These are phyloP conservation scores for Ennomos quercinarius DNA, from an alignment of 2,888 invertebrate genomes.

Conservation along the genomic window DNA sequence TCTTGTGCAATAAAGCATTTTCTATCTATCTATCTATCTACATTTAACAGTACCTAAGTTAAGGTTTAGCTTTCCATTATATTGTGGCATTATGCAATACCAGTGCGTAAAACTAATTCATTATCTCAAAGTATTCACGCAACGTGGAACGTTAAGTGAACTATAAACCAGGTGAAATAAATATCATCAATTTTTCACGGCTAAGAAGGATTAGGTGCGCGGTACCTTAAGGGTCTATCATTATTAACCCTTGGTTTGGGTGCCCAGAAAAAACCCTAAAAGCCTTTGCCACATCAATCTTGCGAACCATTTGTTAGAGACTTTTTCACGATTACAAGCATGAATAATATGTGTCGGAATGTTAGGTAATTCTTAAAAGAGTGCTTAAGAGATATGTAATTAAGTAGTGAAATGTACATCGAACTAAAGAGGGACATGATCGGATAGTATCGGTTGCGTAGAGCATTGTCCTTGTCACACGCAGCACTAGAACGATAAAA, in stretches of 20 bases:
- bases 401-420: too few species aligned
- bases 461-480: too few species aligned
- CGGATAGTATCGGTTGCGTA: too few species aligned
- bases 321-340: conserved; percentile 6
- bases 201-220: conserved; percentile 52
- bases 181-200: conserved; percentile 57
- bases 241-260: conserved; percentile 55
- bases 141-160: conserved; percentile 38
- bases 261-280: conserved; percentile 45
- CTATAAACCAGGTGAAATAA: conserved; percentile 48
- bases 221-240: conserved; percentile 49
- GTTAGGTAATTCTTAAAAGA: not conserved
- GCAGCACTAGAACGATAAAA: too few species aligned
- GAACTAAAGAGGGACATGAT: too few species aligned
- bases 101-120: conserved; percentile 5
- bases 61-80: too few species aligned
- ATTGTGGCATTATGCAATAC: too few species aligned
- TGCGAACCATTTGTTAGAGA: conserved; percentile 47
- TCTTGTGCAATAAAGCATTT: too few species aligned
- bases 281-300: conserved; percentile 55
- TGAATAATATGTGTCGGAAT: not conserved
- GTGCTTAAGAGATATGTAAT: not conserved
- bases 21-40: too few species aligned
- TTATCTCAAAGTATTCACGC: conserved; percentile 45
- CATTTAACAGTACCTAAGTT: too few species aligned